Evolutionary conservation across 2,888 invertebrate genomes (phyloP).

Genomic region (Apoderus coryli): DNA sequence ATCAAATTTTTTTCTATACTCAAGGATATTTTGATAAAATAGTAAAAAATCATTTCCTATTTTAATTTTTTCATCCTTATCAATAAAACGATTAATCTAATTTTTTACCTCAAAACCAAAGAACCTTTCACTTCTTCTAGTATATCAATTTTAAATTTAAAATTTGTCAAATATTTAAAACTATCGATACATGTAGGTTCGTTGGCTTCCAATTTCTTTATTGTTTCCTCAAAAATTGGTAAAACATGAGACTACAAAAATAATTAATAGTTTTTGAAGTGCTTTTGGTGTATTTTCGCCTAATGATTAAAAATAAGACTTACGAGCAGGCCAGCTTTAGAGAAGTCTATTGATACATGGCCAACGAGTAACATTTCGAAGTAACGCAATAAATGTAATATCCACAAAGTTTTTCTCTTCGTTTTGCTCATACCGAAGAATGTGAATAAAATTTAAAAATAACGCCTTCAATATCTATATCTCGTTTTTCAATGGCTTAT

Average conservation of each 20-base stretch:
- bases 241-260: background rate
- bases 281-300: conserved; percentile 8
- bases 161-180: conserved; percentile 1
- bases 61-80: conserved; percentile 2
- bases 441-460: too few relatives aligned
- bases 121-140: conserved; percentile 3
- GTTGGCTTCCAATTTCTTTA: conserved; percentile 7
- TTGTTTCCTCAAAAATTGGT: conserved; percentile 7
- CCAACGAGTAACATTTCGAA: conserved; percentile 7
- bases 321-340: conserved; percentile 8
- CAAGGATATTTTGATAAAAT: conserved; percentile 1
- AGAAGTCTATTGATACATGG: conserved; percentile 7
- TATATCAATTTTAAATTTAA: conserved; percentile 1
- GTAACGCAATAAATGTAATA: conserved; percentile 5
- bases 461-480: too few relatives aligned
- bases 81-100: conserved; percentile 1
- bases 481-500: too few relatives aligned
- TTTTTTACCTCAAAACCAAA: conserved; percentile 2
- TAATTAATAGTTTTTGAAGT: conserved; percentile 7
- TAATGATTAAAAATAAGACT: conserved; percentile 7
- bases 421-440: conserved; percentile 7
- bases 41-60: conserved; percentile 2
- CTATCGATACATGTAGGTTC: conserved; percentile 4
- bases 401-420: conserved; percentile 7
- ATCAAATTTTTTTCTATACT: conserved; percentile 1